Conservation (phyloP, 2,113 vertebrate species). For the Hylia prasina region DNA sequence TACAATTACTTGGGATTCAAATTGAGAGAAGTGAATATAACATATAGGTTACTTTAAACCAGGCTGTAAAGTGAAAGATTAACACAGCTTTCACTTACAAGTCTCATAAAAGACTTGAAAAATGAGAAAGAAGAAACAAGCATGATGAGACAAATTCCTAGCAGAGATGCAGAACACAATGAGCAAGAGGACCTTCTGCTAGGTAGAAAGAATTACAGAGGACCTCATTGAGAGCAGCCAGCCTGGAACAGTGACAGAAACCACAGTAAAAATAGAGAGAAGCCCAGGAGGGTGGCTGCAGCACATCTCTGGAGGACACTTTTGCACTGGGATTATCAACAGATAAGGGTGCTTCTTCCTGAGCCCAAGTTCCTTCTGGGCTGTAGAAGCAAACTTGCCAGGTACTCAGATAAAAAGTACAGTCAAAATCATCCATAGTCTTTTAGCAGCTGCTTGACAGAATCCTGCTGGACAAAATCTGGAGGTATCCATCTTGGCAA, state of each 20-base stretch:
- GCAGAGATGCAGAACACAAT: not conserved
- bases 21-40: not conserved
- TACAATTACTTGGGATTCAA: not conserved
- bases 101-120: not conserved
- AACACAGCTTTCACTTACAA: not conserved
- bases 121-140: not conserved
- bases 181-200: not conserved
- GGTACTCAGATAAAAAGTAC: not conserved
- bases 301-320: not conserved
- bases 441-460: not conserved
- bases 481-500: not conserved
- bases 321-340: not conserved
- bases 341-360: not conserved
- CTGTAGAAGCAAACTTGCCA: not conserved
- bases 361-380: not conserved
- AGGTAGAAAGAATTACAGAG: not conserved
- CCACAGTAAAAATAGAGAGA: not conserved
- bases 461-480: not conserved
- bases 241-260: not conserved
- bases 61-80: not conserved
- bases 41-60: not conserved
- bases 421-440: not conserved
- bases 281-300: not conserved
- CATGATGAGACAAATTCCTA: not conserved
- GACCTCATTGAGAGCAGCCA: not conserved